These are phyloP conservation scores for Festucalex cinctus DNA, from an alignment of 2,113 vertebrate genomes.

Conservation along the genomic window DNA sequence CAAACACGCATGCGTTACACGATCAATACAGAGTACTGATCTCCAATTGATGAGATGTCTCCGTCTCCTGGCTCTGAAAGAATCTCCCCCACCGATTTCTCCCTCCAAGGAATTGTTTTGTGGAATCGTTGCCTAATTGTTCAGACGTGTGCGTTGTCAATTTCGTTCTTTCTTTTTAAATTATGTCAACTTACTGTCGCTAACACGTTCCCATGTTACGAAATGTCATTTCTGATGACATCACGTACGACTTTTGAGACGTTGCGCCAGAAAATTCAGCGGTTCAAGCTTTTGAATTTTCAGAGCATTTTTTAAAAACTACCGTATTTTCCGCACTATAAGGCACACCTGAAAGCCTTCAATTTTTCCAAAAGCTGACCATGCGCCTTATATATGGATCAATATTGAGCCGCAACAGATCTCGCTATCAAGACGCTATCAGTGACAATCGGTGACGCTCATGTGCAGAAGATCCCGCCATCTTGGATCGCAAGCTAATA, in stretches of 20 bases:
- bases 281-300: neutral
- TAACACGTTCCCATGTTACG: neutral
- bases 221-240: neutral
- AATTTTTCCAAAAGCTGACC: too few relatives aligned
- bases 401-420: too few relatives aligned
- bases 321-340: too few relatives aligned
- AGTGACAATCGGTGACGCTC: too few relatives aligned
- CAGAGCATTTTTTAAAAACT: neutral
- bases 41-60: slow-evolving; percentile 69
- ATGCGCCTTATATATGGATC: too few relatives aligned
- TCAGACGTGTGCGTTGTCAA: slow-evolving; percentile 6
- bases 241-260: neutral
- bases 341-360: too few relatives aligned
- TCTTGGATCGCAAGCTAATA: too few relatives aligned
- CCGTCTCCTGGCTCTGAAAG: slow-evolving; percentile 43
- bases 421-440: too few relatives aligned
- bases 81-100: slow-evolving; percentile 66
- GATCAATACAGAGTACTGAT: slow-evolving; percentile 70
- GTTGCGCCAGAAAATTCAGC: neutral
- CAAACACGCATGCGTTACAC: slow-evolving; percentile 50
- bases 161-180: neutral
- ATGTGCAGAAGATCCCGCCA: too few relatives aligned
- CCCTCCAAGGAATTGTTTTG: slow-evolving; percentile 44
- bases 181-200: neutral
- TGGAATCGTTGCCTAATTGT: slow-evolving; percentile 25